Conservation (phyloP, 2,888 invertebrate species). For the Trachelus troglodyta region DNA sequence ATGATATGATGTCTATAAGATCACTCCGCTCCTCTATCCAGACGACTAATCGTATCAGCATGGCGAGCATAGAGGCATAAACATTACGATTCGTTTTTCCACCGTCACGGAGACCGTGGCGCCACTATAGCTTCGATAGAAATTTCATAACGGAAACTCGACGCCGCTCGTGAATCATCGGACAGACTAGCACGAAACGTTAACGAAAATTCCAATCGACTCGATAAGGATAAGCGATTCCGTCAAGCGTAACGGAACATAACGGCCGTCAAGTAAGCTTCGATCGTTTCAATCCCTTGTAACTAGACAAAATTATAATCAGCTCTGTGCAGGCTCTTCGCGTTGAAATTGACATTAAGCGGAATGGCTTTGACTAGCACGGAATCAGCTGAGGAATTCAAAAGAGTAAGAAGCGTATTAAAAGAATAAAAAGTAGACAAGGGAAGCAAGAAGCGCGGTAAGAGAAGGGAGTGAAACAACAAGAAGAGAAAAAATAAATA, state of each 20-base stretch:
- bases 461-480: neutral
- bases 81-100: neutral
- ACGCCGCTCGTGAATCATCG: neutral
- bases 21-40: neutral
- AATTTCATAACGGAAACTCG: neutral
- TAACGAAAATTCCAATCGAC: neutral
- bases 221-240: neutral
- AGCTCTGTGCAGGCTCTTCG: neutral
- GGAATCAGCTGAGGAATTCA: neutral
- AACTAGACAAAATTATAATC: neutral
- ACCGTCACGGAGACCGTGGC: neutral
- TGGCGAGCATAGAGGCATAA: neutral
- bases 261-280: neutral
- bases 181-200: neutral
- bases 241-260: neutral
- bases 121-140: neutral
- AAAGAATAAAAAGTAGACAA: neutral
- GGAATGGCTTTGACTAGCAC: neutral
- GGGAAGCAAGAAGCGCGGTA: neutral
- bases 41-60: neutral
- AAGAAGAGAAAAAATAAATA: neutral
- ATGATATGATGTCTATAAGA: neutral
- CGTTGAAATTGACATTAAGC: neutral
- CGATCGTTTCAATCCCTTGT: neutral
- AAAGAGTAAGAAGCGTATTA: neutral